Conservation (phyloP, 2,888 invertebrate genomes). For the Subacronicta megacephala region DNA sequence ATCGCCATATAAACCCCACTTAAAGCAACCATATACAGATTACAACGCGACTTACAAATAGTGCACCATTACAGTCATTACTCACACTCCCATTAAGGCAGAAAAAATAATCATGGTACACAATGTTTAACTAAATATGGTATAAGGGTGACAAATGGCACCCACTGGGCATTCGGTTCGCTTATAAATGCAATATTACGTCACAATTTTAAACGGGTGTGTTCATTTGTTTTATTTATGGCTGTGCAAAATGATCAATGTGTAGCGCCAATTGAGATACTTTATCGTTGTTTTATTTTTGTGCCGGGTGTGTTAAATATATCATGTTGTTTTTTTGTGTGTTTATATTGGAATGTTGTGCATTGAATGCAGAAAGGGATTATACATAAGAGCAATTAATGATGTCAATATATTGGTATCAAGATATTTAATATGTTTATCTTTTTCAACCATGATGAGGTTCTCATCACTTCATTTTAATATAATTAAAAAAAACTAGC, state of each 20-base stretch:
- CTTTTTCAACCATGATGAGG: no score
- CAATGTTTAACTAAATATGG: slow-evolving; percentile 49
- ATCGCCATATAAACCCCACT: neutral
- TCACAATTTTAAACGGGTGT: slow-evolving; percentile 34
- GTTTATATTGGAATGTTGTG: no score
- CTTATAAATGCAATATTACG: slow-evolving; percentile 23
- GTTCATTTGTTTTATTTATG: slow-evolving; percentile 40
- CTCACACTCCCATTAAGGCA: slow-evolving; percentile 25
- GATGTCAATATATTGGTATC: no score
- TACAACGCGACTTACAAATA: slow-evolving; percentile 24
- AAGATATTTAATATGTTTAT: no score
- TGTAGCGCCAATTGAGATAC: slow-evolving; percentile 20
- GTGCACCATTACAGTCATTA: slow-evolving; percentile 17
- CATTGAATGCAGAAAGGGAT: no score
- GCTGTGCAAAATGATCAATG: slow-evolving; percentile 36
- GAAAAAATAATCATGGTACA: slow-evolving; percentile 35
- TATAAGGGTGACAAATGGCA: slow-evolving; percentile 41
- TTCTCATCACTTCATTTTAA: no score
- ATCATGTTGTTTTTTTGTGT: slow-evolving; percentile 1
- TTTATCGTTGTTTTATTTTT: slow-evolving; percentile 23
- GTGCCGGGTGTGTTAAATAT: neutral
- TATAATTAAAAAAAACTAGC: no score
- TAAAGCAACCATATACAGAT: slow-evolving; percentile 11
- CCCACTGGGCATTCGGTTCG: slow-evolving; percentile 27
- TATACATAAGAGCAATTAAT: no score